Percentiles rank a stretch among this genome's conserved stretches.
Evolutionary conservation across 2,113 vertebrate species (phyloP).

Genomic region (Pterocles gutturalis): DNA sequence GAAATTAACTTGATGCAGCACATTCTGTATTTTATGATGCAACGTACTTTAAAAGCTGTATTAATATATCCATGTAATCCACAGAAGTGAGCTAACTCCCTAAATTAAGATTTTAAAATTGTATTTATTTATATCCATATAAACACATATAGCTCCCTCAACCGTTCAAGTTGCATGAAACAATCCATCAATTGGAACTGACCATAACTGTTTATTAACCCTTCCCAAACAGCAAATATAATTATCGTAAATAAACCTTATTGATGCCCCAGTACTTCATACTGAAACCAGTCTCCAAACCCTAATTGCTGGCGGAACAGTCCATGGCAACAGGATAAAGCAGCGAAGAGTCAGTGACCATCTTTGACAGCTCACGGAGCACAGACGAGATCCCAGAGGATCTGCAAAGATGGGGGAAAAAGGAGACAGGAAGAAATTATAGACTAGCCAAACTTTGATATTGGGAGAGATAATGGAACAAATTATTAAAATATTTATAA

Average conservation of each 20-base stretch:
- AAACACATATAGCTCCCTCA: neutral
- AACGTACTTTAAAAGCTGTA: neutral
- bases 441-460: constrained; percentile 69
- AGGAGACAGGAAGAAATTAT: constrained; percentile 60
- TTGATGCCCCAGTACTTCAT: neutral
- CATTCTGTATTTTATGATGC: neutral
- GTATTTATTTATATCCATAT: neutral
- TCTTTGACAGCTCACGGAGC: constrained; percentile 46
- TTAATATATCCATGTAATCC: neutral
- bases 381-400: constrained; percentile 28
- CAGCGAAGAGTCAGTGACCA: constrained; percentile 23
- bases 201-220: neutral
- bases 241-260: neutral
- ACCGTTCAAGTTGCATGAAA: neutral
- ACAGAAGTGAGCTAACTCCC: neutral
- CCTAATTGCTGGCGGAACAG: neutral
- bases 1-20: neutral
- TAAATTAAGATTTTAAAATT: neutral
- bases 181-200: neutral
- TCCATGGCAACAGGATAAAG: neutral
- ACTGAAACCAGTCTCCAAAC: neutral
- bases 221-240: neutral
- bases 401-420: neutral
- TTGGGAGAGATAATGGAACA: constrained; percentile 69
- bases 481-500: constrained; percentile 75